Conservation (phyloP, 2,888 invertebrate genomes). For the Microplitis deprimator region DNA sequence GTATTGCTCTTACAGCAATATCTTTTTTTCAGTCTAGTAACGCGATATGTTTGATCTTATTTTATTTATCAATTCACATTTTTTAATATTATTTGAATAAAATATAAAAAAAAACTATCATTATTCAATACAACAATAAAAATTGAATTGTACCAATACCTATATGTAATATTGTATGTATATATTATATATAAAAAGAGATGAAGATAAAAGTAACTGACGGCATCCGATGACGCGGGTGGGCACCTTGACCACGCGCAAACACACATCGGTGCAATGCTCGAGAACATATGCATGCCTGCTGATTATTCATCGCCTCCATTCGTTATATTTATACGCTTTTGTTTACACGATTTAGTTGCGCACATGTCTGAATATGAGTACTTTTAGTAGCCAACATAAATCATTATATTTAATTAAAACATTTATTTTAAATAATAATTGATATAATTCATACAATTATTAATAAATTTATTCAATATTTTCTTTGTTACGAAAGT, state of each 20-base stretch:
- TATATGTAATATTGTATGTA: background rate
- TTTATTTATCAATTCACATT: too few relatives aligned
- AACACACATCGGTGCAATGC: conserved; percentile 59
- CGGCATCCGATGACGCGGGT: conserved; percentile 24
- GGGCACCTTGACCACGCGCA: conserved; percentile 63
- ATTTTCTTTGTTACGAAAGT: background rate
- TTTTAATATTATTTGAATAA: background rate
- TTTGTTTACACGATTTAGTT: conserved; percentile 31
- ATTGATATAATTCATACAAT: background rate
- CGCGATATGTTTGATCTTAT: too few relatives aligned
- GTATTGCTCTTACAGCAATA: too few relatives aligned
- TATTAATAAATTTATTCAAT: background rate
- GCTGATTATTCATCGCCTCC: conserved; percentile 35
- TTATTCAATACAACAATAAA: background rate
- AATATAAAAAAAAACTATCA: background rate
- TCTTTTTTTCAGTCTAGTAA: too few relatives aligned
- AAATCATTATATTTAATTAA: background rate
- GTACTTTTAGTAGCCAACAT: background rate
- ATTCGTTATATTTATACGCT: conserved; percentile 39
- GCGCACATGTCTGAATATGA: conserved; percentile 16
- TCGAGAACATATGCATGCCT: conserved; percentile 45
- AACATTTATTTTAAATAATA: background rate
- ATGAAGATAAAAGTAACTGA: conserved; percentile 5
- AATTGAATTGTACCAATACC: background rate
- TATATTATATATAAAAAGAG: background rate